A percentile compares a stretch with the other conserved stretches of the same genome.
Evolutionary conservation across 2,797 vertebrate species (phyloP).

Genomic region (Malacoctenus gilli): DNA sequence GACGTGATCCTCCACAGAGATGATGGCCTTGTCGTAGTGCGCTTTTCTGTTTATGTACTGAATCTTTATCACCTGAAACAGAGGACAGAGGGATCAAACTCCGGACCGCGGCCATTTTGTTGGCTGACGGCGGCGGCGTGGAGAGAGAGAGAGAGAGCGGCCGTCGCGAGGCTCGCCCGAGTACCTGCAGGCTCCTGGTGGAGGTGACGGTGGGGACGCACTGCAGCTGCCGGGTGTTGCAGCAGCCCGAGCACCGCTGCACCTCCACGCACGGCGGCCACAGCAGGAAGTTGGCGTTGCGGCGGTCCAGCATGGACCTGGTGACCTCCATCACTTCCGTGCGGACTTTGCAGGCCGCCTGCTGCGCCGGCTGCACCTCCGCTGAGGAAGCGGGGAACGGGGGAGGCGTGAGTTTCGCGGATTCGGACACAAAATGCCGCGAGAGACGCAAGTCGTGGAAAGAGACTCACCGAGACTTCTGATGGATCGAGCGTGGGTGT

Average conservation of each 20-base stretch:
- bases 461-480: conserved; percentile 76
- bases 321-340: conserved; percentile 92
- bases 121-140: too few species aligned
- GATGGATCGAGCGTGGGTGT: conserved; percentile 64
- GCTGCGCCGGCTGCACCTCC: conserved; percentile 81
- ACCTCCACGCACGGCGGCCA: conserved; percentile 95
- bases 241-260: conserved; percentile 95
- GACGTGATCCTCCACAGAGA: conserved; percentile 92
- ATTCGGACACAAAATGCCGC: conserved; percentile 7
- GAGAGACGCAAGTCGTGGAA: conserved; percentile 5
- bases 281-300: conserved; percentile 90
- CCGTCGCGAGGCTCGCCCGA: too few species aligned
- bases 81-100: conserved; percentile 15
- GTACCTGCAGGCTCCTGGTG: conserved; percentile 88
- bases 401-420: background rate
- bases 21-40: conserved; percentile 82
- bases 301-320: conserved; percentile 88
- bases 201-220: conserved; percentile 84
- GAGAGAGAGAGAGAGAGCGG: too few species aligned
- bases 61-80: conserved; percentile 89
- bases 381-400: conserved; percentile 17
- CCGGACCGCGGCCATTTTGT: too few species aligned
- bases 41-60: conserved; percentile 82
- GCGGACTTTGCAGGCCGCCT: conserved; percentile 89
- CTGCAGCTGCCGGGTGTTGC: conserved; percentile 84